These are phyloP conservation scores for Buphagus erythrorhynchus DNA, from an alignment of 2,797 vertebrate genomes.

Conservation along the genomic window DNA sequence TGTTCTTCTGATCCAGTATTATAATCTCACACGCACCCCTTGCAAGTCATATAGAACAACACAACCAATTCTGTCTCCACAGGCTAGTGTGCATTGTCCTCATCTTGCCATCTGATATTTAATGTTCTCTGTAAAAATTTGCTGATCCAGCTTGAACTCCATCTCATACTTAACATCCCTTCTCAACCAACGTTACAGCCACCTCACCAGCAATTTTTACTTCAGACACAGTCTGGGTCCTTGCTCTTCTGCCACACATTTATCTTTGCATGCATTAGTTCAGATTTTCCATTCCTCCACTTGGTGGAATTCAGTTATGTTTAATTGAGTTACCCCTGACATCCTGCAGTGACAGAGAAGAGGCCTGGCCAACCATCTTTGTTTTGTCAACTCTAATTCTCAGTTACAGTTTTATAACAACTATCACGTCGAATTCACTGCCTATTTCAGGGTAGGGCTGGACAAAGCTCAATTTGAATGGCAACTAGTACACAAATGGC, in stretches of 20 bases:
- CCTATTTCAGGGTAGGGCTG: not conserved
- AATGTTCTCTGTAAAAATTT: not conserved
- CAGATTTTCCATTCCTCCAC: conserved; percentile 14
- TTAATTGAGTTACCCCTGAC: conserved; percentile 19
- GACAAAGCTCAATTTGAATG: not conserved
- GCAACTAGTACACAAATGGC: rapidly evolving
- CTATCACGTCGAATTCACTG: not conserved
- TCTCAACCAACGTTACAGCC: not conserved
- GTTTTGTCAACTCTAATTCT: not conserved
- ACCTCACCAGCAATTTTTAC: not conserved
- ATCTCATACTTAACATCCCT: not conserved
- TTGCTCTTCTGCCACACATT: not conserved
- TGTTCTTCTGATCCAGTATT: not conserved
- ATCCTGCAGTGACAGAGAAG: not conserved
- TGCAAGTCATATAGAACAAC: not conserved
- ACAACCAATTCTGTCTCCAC: not conserved
- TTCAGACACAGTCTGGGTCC: not conserved
- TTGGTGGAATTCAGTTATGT: not conserved
- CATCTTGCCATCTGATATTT: not conserved
- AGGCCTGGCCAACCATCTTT: not conserved
- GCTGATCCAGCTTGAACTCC: not conserved
- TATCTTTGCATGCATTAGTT: not conserved
- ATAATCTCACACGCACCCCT: not conserved
- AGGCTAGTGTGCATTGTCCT: not conserved
- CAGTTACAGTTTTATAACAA: not conserved